Base-by-base conservation (phyloP, 2,888 invertebrate species). In the Rhaphigaster nebulosa region DNA sequence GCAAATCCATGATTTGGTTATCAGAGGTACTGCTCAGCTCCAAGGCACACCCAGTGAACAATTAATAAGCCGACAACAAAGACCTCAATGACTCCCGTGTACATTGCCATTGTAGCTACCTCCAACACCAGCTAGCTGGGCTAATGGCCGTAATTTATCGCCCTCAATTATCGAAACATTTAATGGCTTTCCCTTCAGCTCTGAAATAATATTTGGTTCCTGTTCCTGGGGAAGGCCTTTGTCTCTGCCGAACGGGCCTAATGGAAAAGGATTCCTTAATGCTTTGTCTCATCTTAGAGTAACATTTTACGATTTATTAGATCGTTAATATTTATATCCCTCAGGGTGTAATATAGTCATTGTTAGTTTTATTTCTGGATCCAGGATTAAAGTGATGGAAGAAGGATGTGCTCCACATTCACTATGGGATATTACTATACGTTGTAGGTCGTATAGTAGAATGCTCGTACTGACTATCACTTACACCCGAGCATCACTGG, bases 131-230 rank as follows among this genome's bases (percentile, higher is more conserved):
- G n/a, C n/a, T 8, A 1, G 5, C 65, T 23, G 6, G 23, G 6
- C 70, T 38, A 76, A 38, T 76, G 38, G 70, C 3, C 38, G 34
- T 76, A 76, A 76, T 76, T 76, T 76, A 76, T 76, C 34, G 70
- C 38, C 38, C 38, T 76, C 70, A 76, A 76, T 76, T 76, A 76
- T 76, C 29, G 70, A 76, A 76, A 76, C 70, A 76, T 76, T 76
- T 5, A 76, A 34, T 76, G 34, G 20, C 70, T 76, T 38, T 38
- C 38, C 70, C 70, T 34, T 76, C 23, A 23, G 20, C 38, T 23
- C 38, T 76, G 8, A 38, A 23, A 76, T 38, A 76, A 76, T 76
- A 76, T 76, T 76, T 76, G 70, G 70, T 38, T 6, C 20, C 6
- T 1, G 34, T 8, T 3, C 15, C 29, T 34, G 18, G 5, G 65